Conservation (phyloP, 2,113 vertebrate genomes). For the Hydrolagus affinis region DNA sequence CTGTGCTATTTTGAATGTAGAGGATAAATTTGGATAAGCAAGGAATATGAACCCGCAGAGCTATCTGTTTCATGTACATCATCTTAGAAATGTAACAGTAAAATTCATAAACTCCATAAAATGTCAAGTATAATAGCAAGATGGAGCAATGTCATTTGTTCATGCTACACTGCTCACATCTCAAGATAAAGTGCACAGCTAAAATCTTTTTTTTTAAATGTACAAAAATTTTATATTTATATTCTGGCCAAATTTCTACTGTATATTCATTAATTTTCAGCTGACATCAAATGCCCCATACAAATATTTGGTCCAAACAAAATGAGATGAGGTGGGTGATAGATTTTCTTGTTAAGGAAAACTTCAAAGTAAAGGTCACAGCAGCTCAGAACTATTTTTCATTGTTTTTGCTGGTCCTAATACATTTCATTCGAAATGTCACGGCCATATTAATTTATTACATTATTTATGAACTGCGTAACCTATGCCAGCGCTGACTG, state of each 20-base stretch:
- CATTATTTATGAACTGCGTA: neutral
- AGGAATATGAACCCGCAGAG: too few species aligned
- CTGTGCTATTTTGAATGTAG: too few species aligned
- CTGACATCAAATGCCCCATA: neutral
- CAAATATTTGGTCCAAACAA: slow-evolving; percentile 1
- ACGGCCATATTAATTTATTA: neutral
- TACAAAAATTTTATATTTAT: neutral
- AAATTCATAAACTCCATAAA: neutral
- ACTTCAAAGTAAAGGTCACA: neutral
- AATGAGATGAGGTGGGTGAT: neutral
- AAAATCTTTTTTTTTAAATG: neutral
- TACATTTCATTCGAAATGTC: slow-evolving; percentile 16
- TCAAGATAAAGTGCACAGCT: neutral
- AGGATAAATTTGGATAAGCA: too few species aligned
- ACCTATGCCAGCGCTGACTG: neutral
- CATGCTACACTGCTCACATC: neutral
- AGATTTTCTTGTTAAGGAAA: neutral
- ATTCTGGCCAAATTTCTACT: neutral
- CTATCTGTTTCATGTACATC: neutral
- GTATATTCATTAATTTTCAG: neutral
- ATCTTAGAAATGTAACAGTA: neutral
- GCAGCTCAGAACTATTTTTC: slow-evolving; percentile 1
- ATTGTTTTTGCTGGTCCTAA: slow-evolving; percentile 3
- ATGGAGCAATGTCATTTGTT: too few species aligned
- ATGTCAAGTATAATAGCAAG: neutral